Evolutionary conservation across 2,888 invertebrate genomes (phyloP).

Genomic region (Tribolium freemani): DNA sequence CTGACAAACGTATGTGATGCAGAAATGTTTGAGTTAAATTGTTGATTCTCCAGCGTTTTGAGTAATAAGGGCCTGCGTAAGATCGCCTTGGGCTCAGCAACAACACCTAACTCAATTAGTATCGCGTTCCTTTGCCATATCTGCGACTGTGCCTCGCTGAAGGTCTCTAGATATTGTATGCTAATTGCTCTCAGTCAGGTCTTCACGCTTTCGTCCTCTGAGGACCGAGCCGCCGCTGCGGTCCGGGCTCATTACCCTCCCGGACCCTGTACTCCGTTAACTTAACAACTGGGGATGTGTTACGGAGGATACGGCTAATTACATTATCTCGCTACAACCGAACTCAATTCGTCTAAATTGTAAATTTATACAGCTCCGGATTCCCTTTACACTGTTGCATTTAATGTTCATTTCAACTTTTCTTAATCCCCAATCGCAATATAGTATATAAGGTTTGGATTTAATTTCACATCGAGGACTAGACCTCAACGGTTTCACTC

Average conservation of each 20-base stretch:
- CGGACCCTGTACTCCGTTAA: conserved; percentile 55
- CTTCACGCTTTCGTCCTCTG: conserved; percentile 54
- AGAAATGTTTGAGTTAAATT: no score
- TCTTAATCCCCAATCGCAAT: conserved; percentile 40
- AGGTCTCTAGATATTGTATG: conserved; percentile 60
- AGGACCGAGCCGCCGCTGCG: conserved; percentile 55
- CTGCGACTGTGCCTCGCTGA: conserved; percentile 47
- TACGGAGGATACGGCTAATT: conserved; percentile 62
- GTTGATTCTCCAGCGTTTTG: no score
- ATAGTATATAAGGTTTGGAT: conserved; percentile 11
- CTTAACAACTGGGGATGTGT: conserved; percentile 62
- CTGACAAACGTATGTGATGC: no score
- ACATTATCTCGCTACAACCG: conserved; percentile 59
- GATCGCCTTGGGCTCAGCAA: conserved; percentile 18
- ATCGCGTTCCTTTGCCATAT: conserved; percentile 33
- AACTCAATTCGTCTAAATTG: conserved; percentile 59
- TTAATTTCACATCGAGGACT: conserved; percentile 15
- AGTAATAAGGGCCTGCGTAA: neutral
- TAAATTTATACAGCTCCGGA: conserved; percentile 57
- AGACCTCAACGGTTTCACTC: neutral
- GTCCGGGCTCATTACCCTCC: conserved; percentile 60
- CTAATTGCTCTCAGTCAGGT: conserved; percentile 59
- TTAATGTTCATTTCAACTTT: conserved; percentile 54
- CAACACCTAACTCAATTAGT: conserved; percentile 40
- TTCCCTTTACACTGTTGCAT: conserved; percentile 49